Conservation (phyloP, 2,888 invertebrate genomes). For the Synergus laeviventris region DNA sequence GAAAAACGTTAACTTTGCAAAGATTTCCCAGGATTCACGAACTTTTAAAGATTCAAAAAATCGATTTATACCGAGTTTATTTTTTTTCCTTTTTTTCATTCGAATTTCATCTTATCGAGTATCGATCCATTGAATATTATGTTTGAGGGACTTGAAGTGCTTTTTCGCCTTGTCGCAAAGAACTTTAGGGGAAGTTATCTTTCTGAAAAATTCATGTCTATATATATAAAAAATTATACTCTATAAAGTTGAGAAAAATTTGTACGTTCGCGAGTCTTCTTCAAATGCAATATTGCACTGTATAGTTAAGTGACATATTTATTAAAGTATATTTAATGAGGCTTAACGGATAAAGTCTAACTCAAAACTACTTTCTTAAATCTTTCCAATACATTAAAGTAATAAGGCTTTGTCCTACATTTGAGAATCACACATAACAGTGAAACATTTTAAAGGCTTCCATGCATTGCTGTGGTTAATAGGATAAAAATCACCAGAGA, state of each 20-base stretch:
- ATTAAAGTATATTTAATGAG: too few relatives aligned
- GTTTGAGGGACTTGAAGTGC: neutral
- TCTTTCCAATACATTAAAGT: too few relatives aligned
- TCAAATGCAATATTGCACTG: neutral
- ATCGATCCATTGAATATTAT: conserved; percentile 2
- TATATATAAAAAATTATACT: neutral
- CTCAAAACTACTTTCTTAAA: too few relatives aligned
- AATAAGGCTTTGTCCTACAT: neutral
- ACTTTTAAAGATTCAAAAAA: neutral
- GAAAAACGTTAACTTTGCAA: too few relatives aligned
- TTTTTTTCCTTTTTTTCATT: neutral
- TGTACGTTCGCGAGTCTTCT: conserved; percentile 1
- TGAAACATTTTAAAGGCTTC: conserved; percentile 16
- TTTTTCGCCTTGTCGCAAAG: neutral
- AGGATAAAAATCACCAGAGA: conserved; percentile 19
- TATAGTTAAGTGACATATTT: neutral
- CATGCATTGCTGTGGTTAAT: neutral
- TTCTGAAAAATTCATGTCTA: conserved; percentile 6
- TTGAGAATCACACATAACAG: neutral
- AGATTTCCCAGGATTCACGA: neutral
- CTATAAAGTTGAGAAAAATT: neutral
- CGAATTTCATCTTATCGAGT: neutral
- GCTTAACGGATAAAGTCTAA: too few relatives aligned
- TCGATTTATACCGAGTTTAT: conserved; percentile 12
- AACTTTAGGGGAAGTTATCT: conserved; percentile 6